A percentile compares a stretch with the other conserved stretches of the same genome.
These are phyloP conservation scores for Bombus turneri DNA, from an alignment of 1,140 invertebrate genomes.

Conservation along the genomic window DNA sequence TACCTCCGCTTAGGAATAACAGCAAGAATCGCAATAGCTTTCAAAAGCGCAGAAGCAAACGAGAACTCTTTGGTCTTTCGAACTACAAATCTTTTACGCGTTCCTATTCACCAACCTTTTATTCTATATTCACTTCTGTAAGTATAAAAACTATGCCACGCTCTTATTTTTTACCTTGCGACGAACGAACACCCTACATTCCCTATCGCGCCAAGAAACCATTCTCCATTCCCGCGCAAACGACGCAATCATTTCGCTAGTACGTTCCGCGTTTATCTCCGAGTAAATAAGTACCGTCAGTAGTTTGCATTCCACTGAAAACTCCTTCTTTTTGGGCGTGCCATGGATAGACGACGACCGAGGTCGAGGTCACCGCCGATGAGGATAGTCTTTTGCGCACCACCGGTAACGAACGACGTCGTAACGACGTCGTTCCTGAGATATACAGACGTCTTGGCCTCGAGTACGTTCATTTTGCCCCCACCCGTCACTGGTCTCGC, in stretches of 20 bases:
- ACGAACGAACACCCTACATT: background rate
- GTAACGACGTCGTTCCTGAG: constrained; percentile 77
- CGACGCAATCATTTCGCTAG: background rate
- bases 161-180: background rate
- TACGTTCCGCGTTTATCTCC: background rate
- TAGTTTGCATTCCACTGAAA: background rate
- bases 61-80: background rate
- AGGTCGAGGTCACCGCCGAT: constrained; percentile 55
- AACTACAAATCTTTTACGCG: background rate
- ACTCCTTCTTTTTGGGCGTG: constrained; percentile 19
- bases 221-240: background rate
- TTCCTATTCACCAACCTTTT: background rate
- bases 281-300: no score
- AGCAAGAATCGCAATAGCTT: background rate
- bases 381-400: constrained; percentile 49
- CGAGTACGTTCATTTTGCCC: constrained; percentile 56
- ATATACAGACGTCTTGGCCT: constrained; percentile 72
- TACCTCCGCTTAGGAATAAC: background rate
- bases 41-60: background rate
- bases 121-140: background rate
- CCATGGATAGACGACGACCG: constrained; percentile 43
- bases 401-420: constrained; percentile 64
- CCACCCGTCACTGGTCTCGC: constrained; percentile 23
- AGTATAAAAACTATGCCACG: background rate
- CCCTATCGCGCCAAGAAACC: background rate